Evolutionary conservation across 2,113 vertebrate species (phyloP), one percentile per base, ranked within the genome.

Genomic region (Alosa alosa): DNA sequence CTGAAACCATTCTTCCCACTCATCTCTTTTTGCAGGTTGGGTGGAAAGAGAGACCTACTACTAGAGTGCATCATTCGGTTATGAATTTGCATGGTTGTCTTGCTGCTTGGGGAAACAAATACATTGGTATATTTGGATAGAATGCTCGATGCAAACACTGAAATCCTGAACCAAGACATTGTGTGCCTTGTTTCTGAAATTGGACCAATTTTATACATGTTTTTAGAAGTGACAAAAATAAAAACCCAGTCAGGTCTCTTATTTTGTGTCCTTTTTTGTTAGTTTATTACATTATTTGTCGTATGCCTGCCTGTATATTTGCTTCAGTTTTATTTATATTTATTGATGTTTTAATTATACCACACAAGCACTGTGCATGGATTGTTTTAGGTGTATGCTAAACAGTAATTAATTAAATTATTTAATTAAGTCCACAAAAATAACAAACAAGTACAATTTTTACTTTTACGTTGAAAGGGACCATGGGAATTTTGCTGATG

Each of bases 31-130:
- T 83, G 0, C 90, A 97, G 96, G 96, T 86, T 97, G 96, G 96
- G 92, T 97, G 93, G 96, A 97, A 87, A 94, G 87, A 57, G 96
- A 97, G 93, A 97, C 96, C 39, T 97, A 97, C 93, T 97, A 97
- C 91, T 97, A 94, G 94, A 92, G 91, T 90, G 90, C 90, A 89
- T 94, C 92, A 92, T 92, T 92, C 91, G 86, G 88, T 93, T 89
- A 91, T 93, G 72, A 78, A 11, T 86, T 88, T 96, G 95, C 95
- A 95, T 96, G 95, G 94, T 95, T 95, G 95, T 95, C 95, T 95
- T 95, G 95, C 95, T 95, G 95, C 94, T 95, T 93, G 91, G 93
- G 94, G 90, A 90, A 82, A 55, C 91, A 78, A 91, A 94, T 95
- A 94, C 93, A 90, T 94, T 90, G 90, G 92, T 94, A 91, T 88